These are phyloP conservation scores for Galaxias olidus DNA, from an alignment of 2,797 vertebrate species.

Conservation along the genomic window DNA sequence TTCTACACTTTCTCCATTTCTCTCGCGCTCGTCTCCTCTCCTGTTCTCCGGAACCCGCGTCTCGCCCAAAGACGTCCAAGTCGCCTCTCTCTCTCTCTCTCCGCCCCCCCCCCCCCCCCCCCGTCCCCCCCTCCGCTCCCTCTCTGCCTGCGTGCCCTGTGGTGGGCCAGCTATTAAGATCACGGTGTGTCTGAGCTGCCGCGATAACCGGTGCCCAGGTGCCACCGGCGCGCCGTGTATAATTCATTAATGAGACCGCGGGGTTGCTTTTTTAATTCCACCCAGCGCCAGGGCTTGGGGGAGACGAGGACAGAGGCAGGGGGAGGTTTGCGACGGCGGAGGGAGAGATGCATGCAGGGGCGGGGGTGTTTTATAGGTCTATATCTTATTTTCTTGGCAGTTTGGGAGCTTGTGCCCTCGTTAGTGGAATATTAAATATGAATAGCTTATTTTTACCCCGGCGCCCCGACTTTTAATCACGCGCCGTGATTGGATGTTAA, in stretches of 20 bases:
- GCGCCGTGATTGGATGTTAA: constrained; percentile 66
- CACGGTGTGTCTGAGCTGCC: constrained; percentile 71
- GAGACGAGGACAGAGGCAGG: constrained; percentile 52
- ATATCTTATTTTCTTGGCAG: constrained; percentile 79
- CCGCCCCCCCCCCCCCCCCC: constrained; percentile 24
- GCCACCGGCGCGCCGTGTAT: constrained; percentile 66
- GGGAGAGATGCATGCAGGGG: constrained; percentile 17
- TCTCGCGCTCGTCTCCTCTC: neutral
- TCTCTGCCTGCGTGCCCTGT: constrained; percentile 53
- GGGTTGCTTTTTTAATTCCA: constrained; percentile 76
- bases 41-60: neutral
- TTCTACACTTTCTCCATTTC: neutral
- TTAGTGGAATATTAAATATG: constrained; percentile 76
- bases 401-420: constrained; percentile 74
- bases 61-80: neutral
- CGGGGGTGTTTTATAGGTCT: constrained; percentile 37
- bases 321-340: constrained; percentile 48
- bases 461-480: constrained; percentile 74
- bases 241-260: constrained; percentile 79
- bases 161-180: constrained; percentile 71
- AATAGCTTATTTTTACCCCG: constrained; percentile 76
- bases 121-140: neutral
- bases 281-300: constrained; percentile 46
- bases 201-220: constrained; percentile 75
- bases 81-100: constrained; percentile 40